Evolutionary conservation across 2,888 invertebrate genomes (phyloP).

Genomic region (Drosophila mettleri): DNA sequence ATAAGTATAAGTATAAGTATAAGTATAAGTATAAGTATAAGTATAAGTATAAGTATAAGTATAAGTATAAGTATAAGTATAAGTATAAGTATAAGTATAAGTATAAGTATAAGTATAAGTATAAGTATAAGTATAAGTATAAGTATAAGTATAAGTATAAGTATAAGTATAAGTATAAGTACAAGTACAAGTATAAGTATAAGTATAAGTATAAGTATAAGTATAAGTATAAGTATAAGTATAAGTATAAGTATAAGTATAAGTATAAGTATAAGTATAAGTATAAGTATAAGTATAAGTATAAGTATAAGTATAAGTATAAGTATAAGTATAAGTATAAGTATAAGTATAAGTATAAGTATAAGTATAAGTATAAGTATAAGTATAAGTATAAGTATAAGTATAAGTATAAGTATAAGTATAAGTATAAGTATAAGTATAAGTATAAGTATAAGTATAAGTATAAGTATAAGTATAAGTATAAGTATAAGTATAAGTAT

Average conservation of each 20-base stretch:
- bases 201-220: constrained; percentile 1
- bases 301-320: too few species aligned
- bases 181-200: constrained; percentile 1
- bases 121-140: constrained; percentile 2
- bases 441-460: neutral
- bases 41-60: constrained; percentile 2
- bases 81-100: constrained; percentile 2
- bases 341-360: neutral
- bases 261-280: neutral
- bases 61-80: constrained; percentile 2
- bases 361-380: neutral
- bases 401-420: neutral
- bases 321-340: neutral
- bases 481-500: too few species aligned
- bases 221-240: neutral
- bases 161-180: constrained; percentile 2
- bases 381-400: neutral
- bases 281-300: neutral
- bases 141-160: constrained; percentile 2
- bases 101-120: constrained; percentile 2
- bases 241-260: constrained; percentile 1
- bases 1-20: constrained; percentile 2
- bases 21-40: constrained; percentile 2
- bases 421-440: neutral
- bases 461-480: too few species aligned